A percentile compares a stretch with the other conserved stretches of the same genome.
phyloP scores from a whole-genome alignment of 2,797 vertebrate species.

The Pangasius macronema region DNA sequence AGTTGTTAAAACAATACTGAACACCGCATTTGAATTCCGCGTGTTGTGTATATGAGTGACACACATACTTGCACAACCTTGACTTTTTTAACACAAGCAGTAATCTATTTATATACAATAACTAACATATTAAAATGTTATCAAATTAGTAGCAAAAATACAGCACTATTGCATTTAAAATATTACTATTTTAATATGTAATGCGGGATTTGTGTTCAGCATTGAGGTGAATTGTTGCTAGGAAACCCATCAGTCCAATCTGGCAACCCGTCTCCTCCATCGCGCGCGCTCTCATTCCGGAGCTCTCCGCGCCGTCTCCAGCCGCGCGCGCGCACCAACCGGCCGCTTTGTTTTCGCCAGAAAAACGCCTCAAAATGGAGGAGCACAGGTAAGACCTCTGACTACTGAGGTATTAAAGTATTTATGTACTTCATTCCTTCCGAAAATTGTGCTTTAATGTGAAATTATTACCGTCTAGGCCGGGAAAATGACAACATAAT shows the following conservation, averaged over 20 bases:
- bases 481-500: background rate
- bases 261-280: constrained; percentile 22
- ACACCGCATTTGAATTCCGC: background rate
- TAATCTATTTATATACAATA: background rate
- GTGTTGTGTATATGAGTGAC: too few species aligned
- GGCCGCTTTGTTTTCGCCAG: constrained; percentile 48
- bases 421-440: background rate
- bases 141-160: too few species aligned
- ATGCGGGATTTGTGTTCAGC: too few species aligned
- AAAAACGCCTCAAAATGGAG: constrained; percentile 52
- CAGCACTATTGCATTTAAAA: too few species aligned
- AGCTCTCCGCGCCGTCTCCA: constrained; percentile 74
- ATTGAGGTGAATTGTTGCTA: background rate
- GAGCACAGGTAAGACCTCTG: constrained; percentile 66
- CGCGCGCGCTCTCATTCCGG: constrained; percentile 53
- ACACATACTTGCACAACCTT: background rate
- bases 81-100: background rate
- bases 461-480: background rate
- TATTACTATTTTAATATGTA: too few species aligned
- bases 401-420: background rate
- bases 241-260: background rate
- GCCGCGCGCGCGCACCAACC: constrained; percentile 37
- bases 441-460: background rate
- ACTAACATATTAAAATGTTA: background rate
- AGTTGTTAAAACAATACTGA: background rate